A percentile compares a stretch with the other conserved stretches of the same genome.
Conservation (phyloP, 2,797 vertebrate genomes). For the Megalops cyprinoides region DNA sequence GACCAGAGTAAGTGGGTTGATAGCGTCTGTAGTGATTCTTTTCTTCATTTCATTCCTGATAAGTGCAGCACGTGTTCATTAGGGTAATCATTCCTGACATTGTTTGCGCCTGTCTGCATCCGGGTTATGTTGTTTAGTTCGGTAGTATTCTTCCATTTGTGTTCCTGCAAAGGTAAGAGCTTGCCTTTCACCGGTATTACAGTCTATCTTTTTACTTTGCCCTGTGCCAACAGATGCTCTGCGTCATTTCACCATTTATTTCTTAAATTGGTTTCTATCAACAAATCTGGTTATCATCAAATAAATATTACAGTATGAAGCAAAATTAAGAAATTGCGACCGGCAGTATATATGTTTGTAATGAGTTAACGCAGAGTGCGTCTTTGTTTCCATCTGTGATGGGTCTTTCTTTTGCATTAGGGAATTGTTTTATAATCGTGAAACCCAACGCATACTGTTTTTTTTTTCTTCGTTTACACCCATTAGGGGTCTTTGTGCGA, state of each 20-base stretch:
- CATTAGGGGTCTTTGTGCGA: no score
- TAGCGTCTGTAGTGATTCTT: background rate
- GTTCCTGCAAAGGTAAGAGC: slow-evolving; percentile 12
- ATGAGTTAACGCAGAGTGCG: background rate
- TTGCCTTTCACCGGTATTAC: no score
- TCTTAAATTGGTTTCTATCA: background rate
- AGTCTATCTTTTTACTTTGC: background rate
- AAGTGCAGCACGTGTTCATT: slow-evolving; percentile 4
- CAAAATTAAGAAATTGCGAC: no score
- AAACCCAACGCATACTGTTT: no score
- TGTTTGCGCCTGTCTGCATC: slow-evolving; percentile 49
- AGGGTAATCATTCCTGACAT: slow-evolving; percentile 13
- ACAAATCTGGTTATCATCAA: background rate
- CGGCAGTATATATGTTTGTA: background rate
- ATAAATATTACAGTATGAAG: background rate
- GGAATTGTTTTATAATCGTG: no score
- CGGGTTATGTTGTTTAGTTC: slow-evolving; percentile 50
- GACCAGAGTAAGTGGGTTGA: background rate
- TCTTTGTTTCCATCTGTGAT: no score
- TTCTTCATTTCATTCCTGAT: background rate
- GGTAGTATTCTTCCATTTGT: slow-evolving; percentile 29
- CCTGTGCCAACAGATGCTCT: background rate
- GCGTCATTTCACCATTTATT: background rate
- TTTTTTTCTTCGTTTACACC: no score
- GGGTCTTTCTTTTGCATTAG: no score